phyloP scores from a whole-genome alignment of 2,113 vertebrate species.

The Laterallus jamaicensis region DNA sequence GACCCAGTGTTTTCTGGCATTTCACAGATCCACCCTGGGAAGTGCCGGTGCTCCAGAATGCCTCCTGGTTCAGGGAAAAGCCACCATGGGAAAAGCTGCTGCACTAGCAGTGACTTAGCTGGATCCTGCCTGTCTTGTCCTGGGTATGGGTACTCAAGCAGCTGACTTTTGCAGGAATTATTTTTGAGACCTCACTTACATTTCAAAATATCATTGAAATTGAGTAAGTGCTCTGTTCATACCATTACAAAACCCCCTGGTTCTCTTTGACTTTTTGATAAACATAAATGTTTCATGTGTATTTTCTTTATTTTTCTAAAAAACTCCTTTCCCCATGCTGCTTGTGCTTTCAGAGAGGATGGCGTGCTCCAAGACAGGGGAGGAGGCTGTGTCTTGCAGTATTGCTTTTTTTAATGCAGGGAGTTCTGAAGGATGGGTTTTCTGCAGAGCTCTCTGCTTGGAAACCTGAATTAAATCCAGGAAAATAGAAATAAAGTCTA shows the following conservation, averaged over 20 bases:
- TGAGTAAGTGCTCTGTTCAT: neutral
- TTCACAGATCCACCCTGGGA: neutral
- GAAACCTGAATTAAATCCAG: neutral
- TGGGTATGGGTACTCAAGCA: neutral
- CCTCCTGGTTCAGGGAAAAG: neutral
- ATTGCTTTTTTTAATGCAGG: neutral
- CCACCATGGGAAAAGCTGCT: neutral
- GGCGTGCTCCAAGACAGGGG: neutral
- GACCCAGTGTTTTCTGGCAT: neutral
- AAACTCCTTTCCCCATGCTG: neutral
- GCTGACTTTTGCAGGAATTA: neutral
- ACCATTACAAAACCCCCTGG: neutral
- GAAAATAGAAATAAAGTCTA: conserved; percentile 3
- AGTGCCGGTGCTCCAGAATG: neutral
- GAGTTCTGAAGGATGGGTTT: neutral
- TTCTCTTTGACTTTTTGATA: neutral
- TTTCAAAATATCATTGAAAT: neutral
- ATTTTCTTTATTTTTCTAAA: neutral
- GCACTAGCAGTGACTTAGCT: neutral
- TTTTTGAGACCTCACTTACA: neutral
- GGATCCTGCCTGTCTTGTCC: neutral
- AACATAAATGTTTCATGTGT: neutral
- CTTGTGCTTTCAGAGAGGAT: neutral
- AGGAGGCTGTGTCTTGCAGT: neutral
- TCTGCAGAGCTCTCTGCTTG: neutral